Percentiles rank a stretch among this genome's conserved stretches.
These are phyloP conservation scores for Zaprionus bogoriensis DNA, from an alignment of 2,888 invertebrate species.

Conservation along the genomic window DNA sequence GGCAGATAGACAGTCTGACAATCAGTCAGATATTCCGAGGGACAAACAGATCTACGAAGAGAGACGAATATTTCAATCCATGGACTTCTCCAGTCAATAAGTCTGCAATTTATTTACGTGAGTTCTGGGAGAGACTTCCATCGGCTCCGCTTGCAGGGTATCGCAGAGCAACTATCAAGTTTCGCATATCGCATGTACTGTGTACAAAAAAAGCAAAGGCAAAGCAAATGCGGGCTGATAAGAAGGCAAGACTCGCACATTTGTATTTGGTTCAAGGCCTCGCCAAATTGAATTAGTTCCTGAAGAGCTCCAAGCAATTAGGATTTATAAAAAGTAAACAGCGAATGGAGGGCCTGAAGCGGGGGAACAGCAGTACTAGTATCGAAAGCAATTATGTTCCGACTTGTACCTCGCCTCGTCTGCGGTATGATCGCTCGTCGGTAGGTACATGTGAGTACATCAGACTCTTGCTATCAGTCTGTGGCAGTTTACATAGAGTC, in stretches of 20 bases:
- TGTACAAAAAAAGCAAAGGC: conserved; percentile 36
- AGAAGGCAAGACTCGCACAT: background rate
- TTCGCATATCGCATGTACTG: conserved; percentile 14
- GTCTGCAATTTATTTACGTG: no score
- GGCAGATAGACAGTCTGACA: no score
- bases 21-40: no score
- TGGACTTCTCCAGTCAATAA: no score
- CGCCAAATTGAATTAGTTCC: background rate
- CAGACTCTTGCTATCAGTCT: background rate
- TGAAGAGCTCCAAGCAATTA: background rate
- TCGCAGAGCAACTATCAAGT: background rate
- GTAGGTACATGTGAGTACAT: no score
- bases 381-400: no score
- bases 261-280: conserved; percentile 45
- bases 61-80: no score
- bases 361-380: no score
- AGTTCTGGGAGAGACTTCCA: no score
- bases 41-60: no score
- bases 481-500: background rate
- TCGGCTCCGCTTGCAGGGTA: background rate
- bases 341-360: background rate
- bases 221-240: conserved; percentile 35
- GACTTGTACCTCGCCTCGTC: no score
- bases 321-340: background rate
- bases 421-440: no score